phyloP scores from a whole-genome alignment of 2,797 vertebrate species.

The Microcaecilia unicolor region DNA sequence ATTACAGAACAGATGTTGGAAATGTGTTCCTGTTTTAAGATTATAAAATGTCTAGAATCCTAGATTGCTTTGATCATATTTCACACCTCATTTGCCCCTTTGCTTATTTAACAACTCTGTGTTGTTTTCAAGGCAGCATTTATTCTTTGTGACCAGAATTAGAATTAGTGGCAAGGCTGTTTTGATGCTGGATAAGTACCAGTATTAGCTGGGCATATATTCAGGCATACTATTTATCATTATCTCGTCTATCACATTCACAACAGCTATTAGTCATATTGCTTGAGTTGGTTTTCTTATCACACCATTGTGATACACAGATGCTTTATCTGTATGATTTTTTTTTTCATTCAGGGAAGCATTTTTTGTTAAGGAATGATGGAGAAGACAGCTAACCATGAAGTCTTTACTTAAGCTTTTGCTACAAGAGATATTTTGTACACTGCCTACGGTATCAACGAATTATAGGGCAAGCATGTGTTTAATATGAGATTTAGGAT shows the following conservation, averaged over 20 bases:
- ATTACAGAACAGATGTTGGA: background rate
- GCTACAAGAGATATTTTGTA: too few species aligned
- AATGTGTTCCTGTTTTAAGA: background rate
- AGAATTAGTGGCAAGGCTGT: background rate
- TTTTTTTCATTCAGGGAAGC: too few species aligned
- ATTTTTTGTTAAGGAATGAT: too few species aligned
- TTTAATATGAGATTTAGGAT: too few species aligned
- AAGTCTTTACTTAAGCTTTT: too few species aligned
- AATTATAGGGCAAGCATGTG: too few species aligned
- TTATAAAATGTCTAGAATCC: background rate
- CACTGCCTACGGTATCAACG: too few species aligned
- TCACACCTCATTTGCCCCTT: slow-evolving; percentile 1
- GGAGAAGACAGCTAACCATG: too few species aligned
- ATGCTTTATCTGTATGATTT: too few species aligned
- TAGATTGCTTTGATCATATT: background rate
- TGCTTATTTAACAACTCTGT: background rate
- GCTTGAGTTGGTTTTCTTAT: too few species aligned
- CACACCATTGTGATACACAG: too few species aligned
- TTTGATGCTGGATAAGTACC: background rate
- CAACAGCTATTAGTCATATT: background rate
- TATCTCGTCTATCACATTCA: background rate
- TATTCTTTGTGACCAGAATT: background rate
- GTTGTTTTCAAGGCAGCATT: slow-evolving; percentile 1
- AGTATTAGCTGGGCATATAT: background rate
- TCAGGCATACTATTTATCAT: background rate